Conservation (phyloP, 2,888 invertebrate species). For the Metallyticus violacea region DNA sequence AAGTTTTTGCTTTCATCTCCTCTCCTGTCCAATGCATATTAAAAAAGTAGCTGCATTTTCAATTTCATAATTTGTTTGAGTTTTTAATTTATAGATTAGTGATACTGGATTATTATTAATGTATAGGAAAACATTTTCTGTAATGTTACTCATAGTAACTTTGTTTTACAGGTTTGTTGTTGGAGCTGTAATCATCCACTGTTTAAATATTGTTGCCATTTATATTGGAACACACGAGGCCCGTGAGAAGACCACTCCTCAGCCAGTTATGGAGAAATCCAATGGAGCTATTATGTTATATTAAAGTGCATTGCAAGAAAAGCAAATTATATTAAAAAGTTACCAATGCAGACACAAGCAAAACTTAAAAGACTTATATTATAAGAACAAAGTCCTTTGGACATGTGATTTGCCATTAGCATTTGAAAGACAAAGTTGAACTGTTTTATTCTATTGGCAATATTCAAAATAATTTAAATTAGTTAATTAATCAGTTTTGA, state of each 20-base stretch:
- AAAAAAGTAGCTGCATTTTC: too few relatives aligned
- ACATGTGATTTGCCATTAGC: background rate
- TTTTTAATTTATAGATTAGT: too few relatives aligned
- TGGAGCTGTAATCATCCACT: conserved; percentile 64
- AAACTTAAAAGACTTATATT: background rate
- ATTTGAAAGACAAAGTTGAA: background rate
- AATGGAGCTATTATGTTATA: conserved; percentile 85
- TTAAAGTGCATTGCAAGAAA: conserved; percentile 42
- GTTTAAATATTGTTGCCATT: conserved; percentile 70
- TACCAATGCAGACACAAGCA: background rate
- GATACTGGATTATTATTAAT: too few relatives aligned
- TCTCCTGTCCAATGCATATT: too few relatives aligned
- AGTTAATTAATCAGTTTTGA: too few relatives aligned
- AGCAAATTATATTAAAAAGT: background rate
- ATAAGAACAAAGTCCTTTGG: background rate
- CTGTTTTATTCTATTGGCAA: too few relatives aligned
- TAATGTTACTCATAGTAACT: background rate
- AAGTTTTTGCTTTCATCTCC: too few relatives aligned
- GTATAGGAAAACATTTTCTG: background rate
- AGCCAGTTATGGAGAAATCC: conserved; percentile 71
- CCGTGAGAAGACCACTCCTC: conserved; percentile 60
- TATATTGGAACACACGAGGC: conserved; percentile 69
- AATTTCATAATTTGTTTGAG: too few relatives aligned
- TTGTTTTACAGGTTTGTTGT: conserved; percentile 63
- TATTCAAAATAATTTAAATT: too few relatives aligned